Percentiles rank a stretch among this genome's conserved stretches.
Evolutionary conservation across 2,888 invertebrate genomes (phyloP).

Genomic region (Pseudolycoriella hygida): DNA sequence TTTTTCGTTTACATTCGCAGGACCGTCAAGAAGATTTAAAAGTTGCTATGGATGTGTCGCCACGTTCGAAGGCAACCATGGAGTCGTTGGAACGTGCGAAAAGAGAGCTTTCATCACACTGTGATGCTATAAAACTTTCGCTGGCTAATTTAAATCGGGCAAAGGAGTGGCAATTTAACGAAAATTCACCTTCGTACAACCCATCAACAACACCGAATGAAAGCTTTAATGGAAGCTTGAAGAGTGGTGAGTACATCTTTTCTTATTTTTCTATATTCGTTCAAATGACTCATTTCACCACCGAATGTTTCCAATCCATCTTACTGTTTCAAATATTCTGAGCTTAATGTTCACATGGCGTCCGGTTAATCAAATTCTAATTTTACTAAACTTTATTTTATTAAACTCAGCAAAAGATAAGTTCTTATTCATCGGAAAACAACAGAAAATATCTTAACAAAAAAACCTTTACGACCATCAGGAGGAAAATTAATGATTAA

Average conservation of each 20-base stretch:
- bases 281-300: too few relatives aligned
- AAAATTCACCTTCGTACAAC: neutral
- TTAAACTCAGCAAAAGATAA: too few relatives aligned
- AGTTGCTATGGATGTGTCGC: conserved; percentile 12
- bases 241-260: neutral
- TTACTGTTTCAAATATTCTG: too few relatives aligned
- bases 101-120: conserved; percentile 24
- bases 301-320: too few relatives aligned
- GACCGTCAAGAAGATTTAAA: conserved; percentile 14
- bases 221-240: neutral
- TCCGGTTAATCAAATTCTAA: too few relatives aligned
- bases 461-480: too few relatives aligned
- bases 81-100: conserved; percentile 20
- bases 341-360: too few relatives aligned
- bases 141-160: conserved; percentile 19
- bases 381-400: too few relatives aligned
- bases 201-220: neutral
- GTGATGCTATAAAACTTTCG: conserved; percentile 24
- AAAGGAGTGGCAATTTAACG: neutral
- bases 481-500: too few relatives aligned
- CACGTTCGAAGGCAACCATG: conserved; percentile 11
- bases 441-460: too few relatives aligned
- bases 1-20: conserved; percentile 7
- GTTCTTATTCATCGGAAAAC: too few relatives aligned
- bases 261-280: neutral